phyloP scores from a whole-genome alignment of 2,113 vertebrate species.

The Buteo buteo region DNA sequence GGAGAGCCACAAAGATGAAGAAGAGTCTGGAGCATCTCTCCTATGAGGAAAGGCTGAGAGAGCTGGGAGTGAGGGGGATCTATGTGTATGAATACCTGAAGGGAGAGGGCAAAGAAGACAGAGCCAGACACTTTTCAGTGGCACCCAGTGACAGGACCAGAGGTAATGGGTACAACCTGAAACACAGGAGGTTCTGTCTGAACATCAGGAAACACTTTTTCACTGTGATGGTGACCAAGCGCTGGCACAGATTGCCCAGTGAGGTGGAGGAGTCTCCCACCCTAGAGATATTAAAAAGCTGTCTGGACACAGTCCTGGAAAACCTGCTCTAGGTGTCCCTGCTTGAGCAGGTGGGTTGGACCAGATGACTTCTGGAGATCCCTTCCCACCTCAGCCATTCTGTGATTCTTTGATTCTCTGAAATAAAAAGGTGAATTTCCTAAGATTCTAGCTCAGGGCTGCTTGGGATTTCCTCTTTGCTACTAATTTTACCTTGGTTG shows the following conservation, averaged over 20 bases:
- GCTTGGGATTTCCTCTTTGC: slow-evolving; percentile 45
- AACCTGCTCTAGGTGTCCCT: background rate
- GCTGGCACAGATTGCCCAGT: background rate
- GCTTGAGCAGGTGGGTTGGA: background rate
- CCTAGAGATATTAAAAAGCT: background rate
- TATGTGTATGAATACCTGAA: background rate
- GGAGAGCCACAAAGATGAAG: background rate
- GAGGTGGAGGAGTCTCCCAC: background rate
- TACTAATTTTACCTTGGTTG: slow-evolving; percentile 68
- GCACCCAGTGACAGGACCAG: background rate
- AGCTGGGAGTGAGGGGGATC: background rate
- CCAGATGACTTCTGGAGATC: background rate
- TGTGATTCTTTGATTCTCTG: background rate
- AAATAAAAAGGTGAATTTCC: background rate
- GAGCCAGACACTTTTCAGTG: background rate
- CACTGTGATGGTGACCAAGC: background rate
- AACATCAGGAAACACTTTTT: background rate
- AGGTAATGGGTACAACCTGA: background rate
- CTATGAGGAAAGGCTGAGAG: background rate
- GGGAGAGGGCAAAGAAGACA: background rate
- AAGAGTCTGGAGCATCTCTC: background rate
- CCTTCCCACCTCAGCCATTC: background rate
- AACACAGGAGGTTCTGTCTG: background rate
- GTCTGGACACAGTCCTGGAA: background rate
- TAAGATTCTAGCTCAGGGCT: background rate